A percentile compares a stretch with the other conserved stretches of the same genome.
phyloP scores from a whole-genome alignment of 2,888 invertebrate species.

The Gortyna flavago region DNA sequence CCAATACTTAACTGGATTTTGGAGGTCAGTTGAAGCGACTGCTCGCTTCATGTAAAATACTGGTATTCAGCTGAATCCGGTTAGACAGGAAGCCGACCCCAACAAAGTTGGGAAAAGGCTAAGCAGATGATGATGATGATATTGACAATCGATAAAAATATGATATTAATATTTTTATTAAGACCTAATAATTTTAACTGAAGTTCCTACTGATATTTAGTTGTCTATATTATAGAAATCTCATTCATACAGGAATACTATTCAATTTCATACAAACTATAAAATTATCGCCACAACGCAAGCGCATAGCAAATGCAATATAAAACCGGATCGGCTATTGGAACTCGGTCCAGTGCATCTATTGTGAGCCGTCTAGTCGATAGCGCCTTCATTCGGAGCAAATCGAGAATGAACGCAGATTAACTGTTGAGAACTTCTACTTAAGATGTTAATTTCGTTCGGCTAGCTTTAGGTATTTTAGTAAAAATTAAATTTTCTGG shows the following conservation, averaged over 20 bases:
- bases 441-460: constrained; percentile 78
- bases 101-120: too few relatives aligned
- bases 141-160: neutral
- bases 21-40: too few relatives aligned
- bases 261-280: neutral
- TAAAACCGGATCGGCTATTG: constrained; percentile 70
- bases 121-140: too few relatives aligned
- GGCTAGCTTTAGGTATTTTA: constrained; percentile 58
- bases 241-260: neutral
- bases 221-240: too few relatives aligned
- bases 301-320: constrained; percentile 63
- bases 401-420: constrained; percentile 88
- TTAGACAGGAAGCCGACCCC: too few relatives aligned
- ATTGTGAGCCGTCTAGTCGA: constrained; percentile 80
- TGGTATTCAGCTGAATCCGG: too few relatives aligned
- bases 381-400: constrained; percentile 79
- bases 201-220: too few relatives aligned
- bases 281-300: constrained; percentile 52
- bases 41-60: too few relatives aligned
- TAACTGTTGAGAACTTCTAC: constrained; percentile 83
- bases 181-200: too few relatives aligned
- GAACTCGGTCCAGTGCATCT: constrained; percentile 80
- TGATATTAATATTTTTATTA: neutral
- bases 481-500: constrained; percentile 30
- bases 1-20: too few relatives aligned